Conservation (phyloP, 2,888 invertebrate genomes). For the Hermaeophaga mercurialis region DNA sequence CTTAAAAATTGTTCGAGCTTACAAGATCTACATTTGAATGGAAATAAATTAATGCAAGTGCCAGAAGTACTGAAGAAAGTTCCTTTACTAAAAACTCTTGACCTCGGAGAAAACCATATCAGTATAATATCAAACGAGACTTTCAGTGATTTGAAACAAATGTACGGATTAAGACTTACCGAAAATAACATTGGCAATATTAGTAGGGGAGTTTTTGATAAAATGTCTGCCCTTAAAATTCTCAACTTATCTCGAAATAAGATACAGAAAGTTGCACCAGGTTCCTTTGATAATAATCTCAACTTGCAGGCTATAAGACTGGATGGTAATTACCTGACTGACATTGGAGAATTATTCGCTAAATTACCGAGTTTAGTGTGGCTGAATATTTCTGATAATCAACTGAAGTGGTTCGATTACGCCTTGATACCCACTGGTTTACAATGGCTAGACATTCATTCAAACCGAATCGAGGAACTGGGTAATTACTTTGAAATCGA, state of each 20-base stretch:
- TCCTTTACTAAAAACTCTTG: conserved; percentile 77
- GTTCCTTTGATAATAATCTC: conserved; percentile 76
- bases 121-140: conserved; percentile 77
- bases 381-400: conserved; percentile 86
- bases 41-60: conserved; percentile 76
- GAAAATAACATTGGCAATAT: conserved; percentile 84
- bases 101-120: conserved; percentile 86
- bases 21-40: conserved; percentile 82
- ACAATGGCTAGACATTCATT: conserved; percentile 84
- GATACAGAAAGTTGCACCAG: conserved; percentile 77
- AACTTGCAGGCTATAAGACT: conserved; percentile 81
- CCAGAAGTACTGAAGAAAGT: conserved; percentile 76
- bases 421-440: conserved; percentile 82
- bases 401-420: conserved; percentile 83
- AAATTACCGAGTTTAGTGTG: conserved; percentile 82
- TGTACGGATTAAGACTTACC: conserved; percentile 81
- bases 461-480: conserved; percentile 81
- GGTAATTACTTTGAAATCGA: conserved; percentile 86
- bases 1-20: conserved; percentile 79
- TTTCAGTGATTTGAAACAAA: conserved; percentile 78
- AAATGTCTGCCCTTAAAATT: conserved; percentile 78
- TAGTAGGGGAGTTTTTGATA: conserved; percentile 78
- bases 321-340: conserved; percentile 80
- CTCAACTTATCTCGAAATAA: conserved; percentile 84
- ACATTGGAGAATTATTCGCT: conserved; percentile 78